Base-by-base conservation (phyloP, 2,113 vertebrate species). In the Labeo catla region DNA sequence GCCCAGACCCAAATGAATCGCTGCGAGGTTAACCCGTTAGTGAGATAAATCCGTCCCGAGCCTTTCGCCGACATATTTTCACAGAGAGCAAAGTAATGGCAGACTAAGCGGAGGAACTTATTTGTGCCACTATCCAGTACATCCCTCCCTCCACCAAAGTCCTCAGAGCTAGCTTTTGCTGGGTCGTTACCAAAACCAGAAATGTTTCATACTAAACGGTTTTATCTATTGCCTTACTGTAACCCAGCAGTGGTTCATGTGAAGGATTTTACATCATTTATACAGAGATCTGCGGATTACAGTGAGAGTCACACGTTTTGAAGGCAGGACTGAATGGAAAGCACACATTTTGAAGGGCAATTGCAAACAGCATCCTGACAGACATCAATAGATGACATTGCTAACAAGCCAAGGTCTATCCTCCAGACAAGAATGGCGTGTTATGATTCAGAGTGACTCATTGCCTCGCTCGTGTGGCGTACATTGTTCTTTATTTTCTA, bases 291-390 rank as follows among this genome's bases (percentile, higher is more conserved):
- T 52, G 39, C 8, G 28, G 47, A 79, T 79, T 68, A 84, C 68
- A 63, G 15, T 5, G 66, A 73, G 15, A 23, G 8, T 43, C 21
- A 23, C 72, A 76, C 34, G 54, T 52, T 77, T 73, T 63, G 81
- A 76, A 34, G 36, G 72, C 61, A 66, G 63, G 61, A 84, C 65
- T 68, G 81, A 78, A 84, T 68, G 85, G 92, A 90, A 92, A 93
- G 93, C 93, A 93, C 92, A 93, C 89, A 73, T 91, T 73, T 88
- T 83, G 61, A 81, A 87, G 8, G 49, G 79, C 87, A 88, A 65
- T 85, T 76, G 47, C 65, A 28, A 50, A 91, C 87, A 86, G 80
- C 68, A 89, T 82, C 87, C 91, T 89, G 82, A 84, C 70, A 66
- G 81, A 89, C 84, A 86, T 89, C 83, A 81, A 57, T 61, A 85